A percentile compares a stretch with the other conserved stretches of the same genome.
Evolutionary conservation across 2,113 vertebrate genomes (phyloP).

Genomic region (Piprites chloris): DNA sequence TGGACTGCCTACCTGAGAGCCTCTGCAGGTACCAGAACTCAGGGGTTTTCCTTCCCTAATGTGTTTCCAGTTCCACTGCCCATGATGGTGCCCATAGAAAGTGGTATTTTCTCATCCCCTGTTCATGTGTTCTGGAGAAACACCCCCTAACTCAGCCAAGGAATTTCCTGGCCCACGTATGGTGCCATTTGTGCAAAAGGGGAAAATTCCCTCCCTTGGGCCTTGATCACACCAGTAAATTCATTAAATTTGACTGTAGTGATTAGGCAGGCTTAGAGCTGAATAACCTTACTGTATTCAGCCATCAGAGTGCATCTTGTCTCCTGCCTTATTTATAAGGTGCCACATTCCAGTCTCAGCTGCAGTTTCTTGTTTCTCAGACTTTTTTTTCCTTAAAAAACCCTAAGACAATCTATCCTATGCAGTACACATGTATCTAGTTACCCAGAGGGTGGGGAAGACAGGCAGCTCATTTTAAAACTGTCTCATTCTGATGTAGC

Average conservation of each 20-base stretch:
- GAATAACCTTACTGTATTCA: slow-evolving; percentile 58
- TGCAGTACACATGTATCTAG: background rate
- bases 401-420: background rate
- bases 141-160: background rate
- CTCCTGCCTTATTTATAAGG: slow-evolving; percentile 53
- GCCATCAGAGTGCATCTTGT: slow-evolving; percentile 58
- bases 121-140: background rate
- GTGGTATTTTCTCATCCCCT: background rate
- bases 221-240: slow-evolving; percentile 39
- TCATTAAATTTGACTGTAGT: slow-evolving; percentile 30
- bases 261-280: slow-evolving; percentile 38
- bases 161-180: background rate
- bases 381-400: background rate
- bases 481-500: background rate
- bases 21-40: background rate
- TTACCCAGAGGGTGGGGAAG: background rate
- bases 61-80: background rate
- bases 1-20: background rate
- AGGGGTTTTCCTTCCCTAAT: background rate
- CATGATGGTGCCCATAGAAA: background rate
- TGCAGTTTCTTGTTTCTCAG: slow-evolving; percentile 35
- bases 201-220: background rate
- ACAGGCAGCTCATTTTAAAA: background rate
- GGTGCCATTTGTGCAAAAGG: background rate
- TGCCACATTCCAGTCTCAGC: slow-evolving; percentile 56